Percentiles rank a stretch among this genome's conserved stretches.
Evolutionary conservation across 2,888 invertebrate species (phyloP).

Genomic region (Caradrina clavipalpis): DNA sequence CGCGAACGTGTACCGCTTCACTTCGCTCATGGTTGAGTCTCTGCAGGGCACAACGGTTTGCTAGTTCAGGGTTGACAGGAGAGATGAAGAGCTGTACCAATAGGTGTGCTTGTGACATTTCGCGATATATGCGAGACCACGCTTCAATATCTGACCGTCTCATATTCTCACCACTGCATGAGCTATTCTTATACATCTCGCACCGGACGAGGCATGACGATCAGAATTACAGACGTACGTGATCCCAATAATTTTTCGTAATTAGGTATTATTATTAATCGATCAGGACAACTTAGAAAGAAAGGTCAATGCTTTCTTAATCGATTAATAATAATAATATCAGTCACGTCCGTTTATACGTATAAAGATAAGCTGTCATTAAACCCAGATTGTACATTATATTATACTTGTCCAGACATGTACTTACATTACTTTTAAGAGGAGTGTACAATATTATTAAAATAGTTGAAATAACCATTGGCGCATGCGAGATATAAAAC

Average conservation of each 20-base stretch:
- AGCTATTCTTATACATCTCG: too few relatives aligned
- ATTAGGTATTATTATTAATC: too few relatives aligned
- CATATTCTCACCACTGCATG: too few relatives aligned
- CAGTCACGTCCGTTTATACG: not conserved
- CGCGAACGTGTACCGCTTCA: slow-evolving; percentile 81
- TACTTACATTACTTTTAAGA: not conserved
- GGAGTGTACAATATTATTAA: not conserved
- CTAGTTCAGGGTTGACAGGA: not conserved
- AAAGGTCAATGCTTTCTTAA: too few relatives aligned
- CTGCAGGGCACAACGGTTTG: not conserved
- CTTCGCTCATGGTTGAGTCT: slow-evolving; percentile 71
- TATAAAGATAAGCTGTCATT: not conserved
- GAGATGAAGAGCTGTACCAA: not conserved
- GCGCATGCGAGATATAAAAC: slow-evolving; percentile 17
- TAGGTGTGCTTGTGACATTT: not conserved
- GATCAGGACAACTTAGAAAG: too few relatives aligned
- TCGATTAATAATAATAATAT: not conserved
- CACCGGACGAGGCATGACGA: too few relatives aligned
- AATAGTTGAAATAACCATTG: not conserved
- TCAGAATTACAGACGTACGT: too few relatives aligned
- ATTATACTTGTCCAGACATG: not conserved
- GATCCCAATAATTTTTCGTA: too few relatives aligned
- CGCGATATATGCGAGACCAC: too few relatives aligned
- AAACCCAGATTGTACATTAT: not conserved
- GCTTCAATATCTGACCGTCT: too few relatives aligned